Evolutionary conservation across 2,888 invertebrate species (phyloP).

Genomic region (Rhyacophila evoluta): DNA sequence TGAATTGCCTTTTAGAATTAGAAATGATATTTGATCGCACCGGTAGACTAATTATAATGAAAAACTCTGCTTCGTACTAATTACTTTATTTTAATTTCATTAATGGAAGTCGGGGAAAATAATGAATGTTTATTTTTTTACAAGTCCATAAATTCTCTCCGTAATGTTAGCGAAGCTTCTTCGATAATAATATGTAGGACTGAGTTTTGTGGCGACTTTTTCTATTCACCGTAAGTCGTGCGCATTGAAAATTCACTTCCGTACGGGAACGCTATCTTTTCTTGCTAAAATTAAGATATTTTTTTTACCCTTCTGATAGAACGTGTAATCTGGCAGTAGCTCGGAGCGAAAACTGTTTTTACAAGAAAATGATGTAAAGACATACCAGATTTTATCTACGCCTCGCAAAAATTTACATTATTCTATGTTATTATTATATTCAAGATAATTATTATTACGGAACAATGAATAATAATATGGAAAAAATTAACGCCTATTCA

Average conservation of each 20-base stretch:
- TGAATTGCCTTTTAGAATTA: slow-evolving; percentile 15
- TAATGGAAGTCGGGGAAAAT: slow-evolving; percentile 8
- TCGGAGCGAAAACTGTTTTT: not conserved
- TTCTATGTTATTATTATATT: not conserved
- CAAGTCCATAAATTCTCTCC: not conserved
- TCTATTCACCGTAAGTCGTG: slow-evolving; percentile 5
- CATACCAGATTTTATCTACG: not conserved
- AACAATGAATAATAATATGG: no score
- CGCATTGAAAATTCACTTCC: not conserved
- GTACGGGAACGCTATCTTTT: not conserved
- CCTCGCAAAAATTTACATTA: not conserved
- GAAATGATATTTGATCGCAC: slow-evolving; percentile 14
- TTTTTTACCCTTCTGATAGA: not conserved
- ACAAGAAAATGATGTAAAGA: not conserved
- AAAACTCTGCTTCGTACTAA: not conserved
- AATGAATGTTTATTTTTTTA: slow-evolving; percentile 23
- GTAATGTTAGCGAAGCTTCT: not conserved
- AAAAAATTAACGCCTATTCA: no score
- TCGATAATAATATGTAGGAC: slow-evolving; percentile 3
- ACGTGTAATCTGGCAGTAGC: slow-evolving; percentile 5
- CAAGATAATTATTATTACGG: no score
- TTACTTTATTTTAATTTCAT: slow-evolving; percentile 20
- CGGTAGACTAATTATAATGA: not conserved
- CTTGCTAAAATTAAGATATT: slow-evolving; percentile 7
- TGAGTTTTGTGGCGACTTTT: not conserved